Evolutionary conservation across 2,888 invertebrate genomes (phyloP), one percentile per base, ranked within the genome.

Genomic region (Mongoloraphidia duomilia): DNA sequence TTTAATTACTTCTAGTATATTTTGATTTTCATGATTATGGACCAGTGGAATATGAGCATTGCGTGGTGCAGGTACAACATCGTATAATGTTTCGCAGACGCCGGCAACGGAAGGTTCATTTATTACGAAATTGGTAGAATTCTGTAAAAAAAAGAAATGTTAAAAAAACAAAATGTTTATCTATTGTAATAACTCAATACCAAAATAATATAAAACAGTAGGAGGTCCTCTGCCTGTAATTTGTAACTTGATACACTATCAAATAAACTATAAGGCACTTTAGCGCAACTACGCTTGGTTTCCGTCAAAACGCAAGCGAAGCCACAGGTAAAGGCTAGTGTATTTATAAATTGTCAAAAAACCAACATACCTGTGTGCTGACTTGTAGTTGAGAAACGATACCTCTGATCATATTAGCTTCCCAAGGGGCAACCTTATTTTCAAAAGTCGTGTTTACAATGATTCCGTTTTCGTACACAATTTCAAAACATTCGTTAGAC

Each of bases 81-180:
- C 74, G 64, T 85, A 85, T n/a, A 77, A 60, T n/a, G 80, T 79
- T 58, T 82, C 81, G 56, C 80, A 80, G 62, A 76, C 75, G 44
- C 85, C 85, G 43, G 79, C 76, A 17, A 84, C 76, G 37, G 82
- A 76, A 55, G 78, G 74, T 66, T 85, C 84, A 79, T 84, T 79
- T 54, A 77, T 77, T 56, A 26, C 6, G 26, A 26, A 26, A 26
- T 6, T 26, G 26, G 5, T 26, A 26, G 26, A 26, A 26, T 26
- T 26, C 26, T 26, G 26, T 26, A 26, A 26, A 26, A 26, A 26
- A 26, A 26, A 26, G 6, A 3, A 26, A 26, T 5, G 26, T 26
- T 26, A 26, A 5, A 6, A 5, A 26, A 26, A 26, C 26, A 26
- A n/a, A n/a, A n/a, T n/a, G n/a, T n/a, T n/a, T n/a, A n/a, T n/a